These are phyloP conservation scores for Microplitis manilae DNA, from an alignment of 2,888 invertebrate species.

Conservation along the genomic window DNA sequence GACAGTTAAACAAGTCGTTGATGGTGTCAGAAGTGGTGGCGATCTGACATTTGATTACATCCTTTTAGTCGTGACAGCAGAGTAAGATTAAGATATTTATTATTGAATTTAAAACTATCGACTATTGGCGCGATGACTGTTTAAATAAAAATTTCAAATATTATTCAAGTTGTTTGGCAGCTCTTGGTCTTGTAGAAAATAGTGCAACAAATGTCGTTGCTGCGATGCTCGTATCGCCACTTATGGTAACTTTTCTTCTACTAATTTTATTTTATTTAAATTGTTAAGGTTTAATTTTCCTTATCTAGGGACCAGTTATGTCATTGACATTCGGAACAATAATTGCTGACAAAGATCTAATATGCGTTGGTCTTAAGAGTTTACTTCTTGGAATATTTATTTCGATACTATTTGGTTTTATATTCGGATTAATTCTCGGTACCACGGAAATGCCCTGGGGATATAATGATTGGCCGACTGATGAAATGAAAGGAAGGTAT, in stretches of 20 bases:
- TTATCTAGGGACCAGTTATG: constrained; percentile 82
- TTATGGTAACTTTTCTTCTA: constrained; percentile 73
- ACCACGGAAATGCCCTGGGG: constrained; percentile 85
- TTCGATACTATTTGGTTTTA: constrained; percentile 85
- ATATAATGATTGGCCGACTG: constrained; percentile 83
- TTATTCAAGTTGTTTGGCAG: constrained; percentile 80
- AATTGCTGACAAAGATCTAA: constrained; percentile 81
- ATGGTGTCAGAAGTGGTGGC: constrained; percentile 84
- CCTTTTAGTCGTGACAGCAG: constrained; percentile 84
- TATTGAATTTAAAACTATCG: background rate
- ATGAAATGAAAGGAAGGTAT: constrained; percentile 85
- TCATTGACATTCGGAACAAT: constrained; percentile 89
- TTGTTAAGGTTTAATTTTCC: constrained; percentile 14
- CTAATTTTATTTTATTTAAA: background rate
- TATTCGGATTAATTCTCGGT: constrained; percentile 83
- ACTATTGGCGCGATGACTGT: background rate
- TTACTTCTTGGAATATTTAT: constrained; percentile 80
- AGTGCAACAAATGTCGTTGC: constrained; percentile 87
- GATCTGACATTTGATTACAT: constrained; percentile 87
- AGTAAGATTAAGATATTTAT: constrained; percentile 74
- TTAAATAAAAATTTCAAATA: background rate
- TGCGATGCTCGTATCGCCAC: constrained; percentile 83
- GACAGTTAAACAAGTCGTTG: constrained; percentile 88
- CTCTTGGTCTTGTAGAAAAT: constrained; percentile 87
- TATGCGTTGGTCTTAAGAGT: constrained; percentile 81